Conservation (phyloP, 2,113 vertebrate species). For the Myrmecobius fasciatus region DNA sequence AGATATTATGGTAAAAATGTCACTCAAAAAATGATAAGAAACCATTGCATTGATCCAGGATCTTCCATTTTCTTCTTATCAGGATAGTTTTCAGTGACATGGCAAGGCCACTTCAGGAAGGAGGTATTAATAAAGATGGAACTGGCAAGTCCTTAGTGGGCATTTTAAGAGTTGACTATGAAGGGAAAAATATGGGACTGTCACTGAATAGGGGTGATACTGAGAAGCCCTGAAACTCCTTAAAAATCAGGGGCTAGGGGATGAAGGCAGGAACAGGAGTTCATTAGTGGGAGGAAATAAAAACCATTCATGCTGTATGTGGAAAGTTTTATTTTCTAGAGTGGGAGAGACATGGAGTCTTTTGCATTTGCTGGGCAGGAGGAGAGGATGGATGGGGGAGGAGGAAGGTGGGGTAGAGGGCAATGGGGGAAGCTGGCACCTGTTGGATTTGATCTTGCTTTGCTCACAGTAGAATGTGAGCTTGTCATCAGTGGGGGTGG, state of each 20-base stretch:
- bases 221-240: not conserved
- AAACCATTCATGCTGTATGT: not conserved
- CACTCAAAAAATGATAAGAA: not conserved
- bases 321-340: constrained; percentile 1
- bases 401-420: not conserved
- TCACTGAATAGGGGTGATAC: not conserved
- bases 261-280: not conserved
- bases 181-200: not conserved
- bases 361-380: constrained; percentile 12
- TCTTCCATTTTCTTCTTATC: not conserved
- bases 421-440: not conserved
- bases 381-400: not conserved
- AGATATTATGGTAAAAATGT: not conserved
- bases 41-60: not conserved
- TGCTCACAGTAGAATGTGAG: constrained; percentile 10
- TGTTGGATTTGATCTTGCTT: constrained; percentile 28
- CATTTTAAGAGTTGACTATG: not conserved
- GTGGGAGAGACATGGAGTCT: not conserved
- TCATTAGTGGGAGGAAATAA: not conserved
- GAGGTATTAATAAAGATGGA: not conserved
- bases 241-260: not conserved
- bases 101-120: not conserved
- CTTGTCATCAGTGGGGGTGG: not conserved
- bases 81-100: not conserved
- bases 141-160: not conserved